These are phyloP conservation scores for Caenorhabditis parvicauda DNA, from an alignment of 2,888 invertebrate genomes.

Conservation along the genomic window DNA sequence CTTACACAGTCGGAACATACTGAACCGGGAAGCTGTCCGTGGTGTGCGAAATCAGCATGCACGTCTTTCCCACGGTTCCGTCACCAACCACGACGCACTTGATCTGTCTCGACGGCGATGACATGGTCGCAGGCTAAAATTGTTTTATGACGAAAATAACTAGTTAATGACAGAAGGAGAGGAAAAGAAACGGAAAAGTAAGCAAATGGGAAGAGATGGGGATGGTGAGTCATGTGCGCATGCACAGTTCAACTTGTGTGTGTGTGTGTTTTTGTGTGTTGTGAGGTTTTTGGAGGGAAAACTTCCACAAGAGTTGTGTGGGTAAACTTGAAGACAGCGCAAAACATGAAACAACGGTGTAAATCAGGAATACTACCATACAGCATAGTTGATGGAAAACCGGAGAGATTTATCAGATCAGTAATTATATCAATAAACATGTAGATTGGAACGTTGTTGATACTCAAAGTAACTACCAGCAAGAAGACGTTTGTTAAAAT, in stretches of 20 bases:
- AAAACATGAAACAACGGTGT: not conserved
- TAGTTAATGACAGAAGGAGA: not conserved
- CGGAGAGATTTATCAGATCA: too few species aligned
- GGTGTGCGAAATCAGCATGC: slow-evolving; percentile 71
- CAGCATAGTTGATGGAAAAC: too few species aligned
- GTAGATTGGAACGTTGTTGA: too few species aligned
- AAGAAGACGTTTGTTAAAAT: too few species aligned
- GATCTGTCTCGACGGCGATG: slow-evolving; percentile 65
- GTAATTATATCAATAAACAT: too few species aligned
- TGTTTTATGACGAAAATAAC: not conserved
- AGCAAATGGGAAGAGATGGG: not conserved
- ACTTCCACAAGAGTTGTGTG: too few species aligned
- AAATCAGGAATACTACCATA: not conserved
- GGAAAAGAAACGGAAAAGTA: not conserved
- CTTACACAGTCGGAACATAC: slow-evolving; percentile 71
- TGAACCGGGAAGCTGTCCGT: slow-evolving; percentile 70
- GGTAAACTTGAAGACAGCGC: too few species aligned
- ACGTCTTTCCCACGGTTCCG: slow-evolving; percentile 70
- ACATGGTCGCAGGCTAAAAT: slow-evolving; percentile 42
- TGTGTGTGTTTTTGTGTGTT: too few species aligned
- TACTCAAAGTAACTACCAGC: too few species aligned
- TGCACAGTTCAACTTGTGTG: too few species aligned
- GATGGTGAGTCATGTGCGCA: too few species aligned
- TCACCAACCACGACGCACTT: slow-evolving; percentile 71
- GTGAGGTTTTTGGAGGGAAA: too few species aligned